phyloP scores from a whole-genome alignment of 1,140 invertebrate genomes.

The Drosophila murphyi region DNA sequence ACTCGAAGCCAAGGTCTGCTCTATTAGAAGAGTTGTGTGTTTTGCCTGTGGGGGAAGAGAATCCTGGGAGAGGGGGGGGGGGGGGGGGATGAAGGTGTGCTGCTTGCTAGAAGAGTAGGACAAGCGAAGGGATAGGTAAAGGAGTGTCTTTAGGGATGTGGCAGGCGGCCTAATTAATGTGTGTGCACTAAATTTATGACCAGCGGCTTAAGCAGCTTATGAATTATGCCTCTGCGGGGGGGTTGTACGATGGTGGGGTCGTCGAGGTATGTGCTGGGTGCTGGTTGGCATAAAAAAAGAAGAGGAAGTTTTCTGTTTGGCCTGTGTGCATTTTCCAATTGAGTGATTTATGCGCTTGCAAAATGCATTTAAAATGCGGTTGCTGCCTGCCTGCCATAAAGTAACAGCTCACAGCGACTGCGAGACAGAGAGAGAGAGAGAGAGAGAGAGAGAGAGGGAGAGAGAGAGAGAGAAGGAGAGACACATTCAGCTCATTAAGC shows the following conservation, averaged over 20 bases:
- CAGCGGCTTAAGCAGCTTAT: constrained; percentile 76
- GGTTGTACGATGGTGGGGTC: background rate
- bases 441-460: background rate
- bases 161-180: constrained; percentile 70
- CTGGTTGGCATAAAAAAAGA: no score
- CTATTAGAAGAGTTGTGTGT: constrained; percentile 37
- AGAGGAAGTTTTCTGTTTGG: constrained; percentile 18
- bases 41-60: background rate
- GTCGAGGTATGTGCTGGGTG: background rate
- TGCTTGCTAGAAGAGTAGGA: background rate
- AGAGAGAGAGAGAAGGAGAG: background rate
- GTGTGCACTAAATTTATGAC: constrained; percentile 71
- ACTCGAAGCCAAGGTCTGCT: constrained; percentile 2
- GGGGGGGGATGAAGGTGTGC: background rate
- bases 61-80: background rate
- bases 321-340: constrained; percentile 75
- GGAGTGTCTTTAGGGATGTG: constrained; percentile 50
- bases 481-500: constrained; percentile 42
- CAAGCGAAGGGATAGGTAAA: background rate
- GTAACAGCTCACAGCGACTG: constrained; percentile 14
- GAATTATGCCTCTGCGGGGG: constrained; percentile 64
- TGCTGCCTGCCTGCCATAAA: constrained; percentile 24
- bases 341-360: constrained; percentile 81
- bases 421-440: background rate
- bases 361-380: constrained; percentile 54